phyloP scores from a whole-genome alignment of 2,797 vertebrate genomes.

The Periparus ater region DNA sequence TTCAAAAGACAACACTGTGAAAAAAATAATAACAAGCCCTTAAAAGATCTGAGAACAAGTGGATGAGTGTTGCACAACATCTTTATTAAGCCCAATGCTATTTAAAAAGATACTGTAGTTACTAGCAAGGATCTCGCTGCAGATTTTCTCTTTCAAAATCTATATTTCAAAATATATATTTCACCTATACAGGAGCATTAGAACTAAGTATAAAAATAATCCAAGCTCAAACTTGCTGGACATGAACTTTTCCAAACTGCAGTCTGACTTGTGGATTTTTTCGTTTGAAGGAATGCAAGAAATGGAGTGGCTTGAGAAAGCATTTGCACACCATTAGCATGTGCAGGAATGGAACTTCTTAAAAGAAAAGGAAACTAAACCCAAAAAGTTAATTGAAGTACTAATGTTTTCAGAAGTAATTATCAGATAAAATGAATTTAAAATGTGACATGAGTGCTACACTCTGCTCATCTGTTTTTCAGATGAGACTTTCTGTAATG shows the following conservation, averaged over 20 bases:
- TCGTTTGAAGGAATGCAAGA: background rate
- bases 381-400: background rate
- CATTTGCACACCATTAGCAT: background rate
- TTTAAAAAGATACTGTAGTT: background rate
- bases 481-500: background rate
- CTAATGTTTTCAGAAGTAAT: background rate
- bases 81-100: background rate
- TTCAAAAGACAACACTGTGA: background rate
- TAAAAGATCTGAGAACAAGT: background rate
- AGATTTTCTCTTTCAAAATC: background rate
- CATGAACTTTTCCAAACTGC: background rate
- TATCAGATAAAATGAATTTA: background rate
- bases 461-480: background rate
- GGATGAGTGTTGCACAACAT: background rate
- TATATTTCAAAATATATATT: background rate
- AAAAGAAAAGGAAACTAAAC: background rate
- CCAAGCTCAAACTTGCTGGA: background rate
- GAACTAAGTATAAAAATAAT: constrained; percentile 25
- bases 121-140: background rate
- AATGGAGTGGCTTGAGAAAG: background rate
- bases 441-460: background rate
- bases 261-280: background rate
- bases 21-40: background rate
- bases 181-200: background rate
- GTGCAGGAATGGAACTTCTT: background rate